Evolutionary conservation across 2,797 vertebrate genomes (phyloP), one percentile per base, ranked within the genome.

Genomic region (Lithobates sylvaticus): DNA sequence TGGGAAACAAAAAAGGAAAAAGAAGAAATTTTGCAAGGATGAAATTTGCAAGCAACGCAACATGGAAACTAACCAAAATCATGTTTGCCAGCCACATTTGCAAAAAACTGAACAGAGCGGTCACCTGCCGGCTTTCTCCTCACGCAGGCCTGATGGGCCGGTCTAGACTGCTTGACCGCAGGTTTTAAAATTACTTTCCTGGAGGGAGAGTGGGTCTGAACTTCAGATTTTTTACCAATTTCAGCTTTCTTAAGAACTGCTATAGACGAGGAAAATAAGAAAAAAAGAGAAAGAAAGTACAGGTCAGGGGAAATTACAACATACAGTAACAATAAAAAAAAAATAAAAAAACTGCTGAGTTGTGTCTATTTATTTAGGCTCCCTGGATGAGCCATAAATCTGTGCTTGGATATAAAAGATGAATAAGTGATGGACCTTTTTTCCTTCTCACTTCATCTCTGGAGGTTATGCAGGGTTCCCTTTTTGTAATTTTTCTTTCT

Each of bases 51-150:
- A 87, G 81, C 81, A 83, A 87, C 81, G 12, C 72, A 83, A 87
- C 86, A 87, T 84, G 64, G 32, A 83, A 83, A 83, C 47, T 76
- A 81, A 91, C 76, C 32, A 93, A 92, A 91, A 88, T 78, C 68
- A 92, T 95, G 93, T 95, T 94, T 95, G 95, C 92, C 95, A 95
- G 95, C 94, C 95, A 95, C 95, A 94, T 94, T 87, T 93, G 94
- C 94, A 95, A 92, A 83, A 92, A 75, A 95, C 81, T 90, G 91
- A 95, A 91, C 91, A 93, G 90, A 91, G 89, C 0, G 95, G 92
- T 95, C 97, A 99, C 98, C 98, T 99, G 98, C 98, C 92, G 96
- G 94, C 97, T 98, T 99, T 96, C 98, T 95, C 91, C 98, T 96
- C 94, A 97, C 96, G 94, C 96, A 98, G 94, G 96, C 95, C 93